These are phyloP conservation scores for Opisthocomus hoazin DNA, from an alignment of 2,113 vertebrate species.

Conservation along the genomic window DNA sequence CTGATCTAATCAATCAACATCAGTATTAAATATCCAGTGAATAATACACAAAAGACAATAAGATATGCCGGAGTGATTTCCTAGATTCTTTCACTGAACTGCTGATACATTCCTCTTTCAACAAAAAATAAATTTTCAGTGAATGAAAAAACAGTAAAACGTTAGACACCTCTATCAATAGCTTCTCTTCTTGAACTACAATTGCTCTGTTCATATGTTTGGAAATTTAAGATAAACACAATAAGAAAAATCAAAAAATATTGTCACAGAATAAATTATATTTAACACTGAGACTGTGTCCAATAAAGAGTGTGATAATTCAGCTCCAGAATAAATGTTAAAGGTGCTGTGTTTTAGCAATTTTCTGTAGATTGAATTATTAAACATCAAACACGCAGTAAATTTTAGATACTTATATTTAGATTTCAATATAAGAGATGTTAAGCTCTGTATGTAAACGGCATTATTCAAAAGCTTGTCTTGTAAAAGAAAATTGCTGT, in stretches of 20 bases:
- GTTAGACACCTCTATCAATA: background rate
- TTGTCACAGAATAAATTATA: constrained; percentile 26
- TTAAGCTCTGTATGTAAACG: constrained; percentile 74
- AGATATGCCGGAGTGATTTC: background rate
- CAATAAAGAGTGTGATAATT: constrained; percentile 30
- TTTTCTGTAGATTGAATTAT: constrained; percentile 64
- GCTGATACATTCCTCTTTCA: background rate
- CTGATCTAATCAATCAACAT: constrained; percentile 17
- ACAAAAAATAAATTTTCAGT: background rate
- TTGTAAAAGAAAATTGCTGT: constrained; percentile 77
- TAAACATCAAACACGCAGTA: constrained; percentile 57
- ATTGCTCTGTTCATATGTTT: background rate
- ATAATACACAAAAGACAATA: background rate
- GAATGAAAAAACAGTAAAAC: background rate
- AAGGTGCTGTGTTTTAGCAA: constrained; percentile 57
- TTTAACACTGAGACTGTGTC: constrained; percentile 46
- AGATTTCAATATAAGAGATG: constrained; percentile 66
- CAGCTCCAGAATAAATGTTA: constrained; percentile 16
- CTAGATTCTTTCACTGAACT: background rate
- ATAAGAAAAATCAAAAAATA: background rate
- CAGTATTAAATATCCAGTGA: background rate
- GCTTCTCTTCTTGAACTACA: background rate
- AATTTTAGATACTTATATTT: constrained; percentile 73
- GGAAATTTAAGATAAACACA: constrained; percentile 9
- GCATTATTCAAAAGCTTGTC: constrained; percentile 73